Conservation (phyloP, 1,140 invertebrate species). For the Panagrolaimus sp. region DNA sequence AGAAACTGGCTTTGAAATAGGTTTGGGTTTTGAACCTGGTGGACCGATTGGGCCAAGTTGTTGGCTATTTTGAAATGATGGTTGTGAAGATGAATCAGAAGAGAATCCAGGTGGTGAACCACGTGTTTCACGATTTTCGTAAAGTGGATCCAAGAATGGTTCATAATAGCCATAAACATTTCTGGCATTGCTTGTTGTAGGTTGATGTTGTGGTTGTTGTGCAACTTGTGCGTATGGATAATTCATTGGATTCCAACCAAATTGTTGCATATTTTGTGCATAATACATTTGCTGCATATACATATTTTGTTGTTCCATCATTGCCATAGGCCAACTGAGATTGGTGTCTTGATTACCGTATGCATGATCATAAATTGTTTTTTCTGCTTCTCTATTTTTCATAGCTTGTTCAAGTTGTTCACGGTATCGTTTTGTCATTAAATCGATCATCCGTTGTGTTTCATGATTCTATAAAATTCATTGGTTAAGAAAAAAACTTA, state of each 20-base stretch:
- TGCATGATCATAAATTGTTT: neutral
- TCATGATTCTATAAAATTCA: no score
- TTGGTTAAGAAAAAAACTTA: no score
- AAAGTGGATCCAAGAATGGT: neutral
- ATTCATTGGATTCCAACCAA: constrained; percentile 4
- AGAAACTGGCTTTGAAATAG: neutral
- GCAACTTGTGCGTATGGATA: neutral
- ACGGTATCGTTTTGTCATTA: constrained; percentile 8
- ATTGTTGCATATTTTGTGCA: neutral
- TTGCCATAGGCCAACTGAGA: constrained; percentile 9
- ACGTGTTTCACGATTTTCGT: neutral
- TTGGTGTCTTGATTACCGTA: neutral
- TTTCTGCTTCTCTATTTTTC: neutral
- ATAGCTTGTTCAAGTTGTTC: neutral
- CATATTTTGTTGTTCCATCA: neutral
- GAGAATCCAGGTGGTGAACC: neutral
- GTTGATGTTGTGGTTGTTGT: neutral
- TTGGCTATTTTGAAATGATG: neutral
- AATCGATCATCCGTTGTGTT: neutral
- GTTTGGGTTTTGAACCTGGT: no score
- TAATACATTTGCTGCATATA: constrained; percentile 1
- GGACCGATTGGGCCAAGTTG: constrained; percentile 13
- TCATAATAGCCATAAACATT: neutral
- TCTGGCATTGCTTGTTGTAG: neutral
- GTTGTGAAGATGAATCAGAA: neutral